phyloP scores from a whole-genome alignment of 2,113 vertebrate species.

The Hyperoodon ampullatus region DNA sequence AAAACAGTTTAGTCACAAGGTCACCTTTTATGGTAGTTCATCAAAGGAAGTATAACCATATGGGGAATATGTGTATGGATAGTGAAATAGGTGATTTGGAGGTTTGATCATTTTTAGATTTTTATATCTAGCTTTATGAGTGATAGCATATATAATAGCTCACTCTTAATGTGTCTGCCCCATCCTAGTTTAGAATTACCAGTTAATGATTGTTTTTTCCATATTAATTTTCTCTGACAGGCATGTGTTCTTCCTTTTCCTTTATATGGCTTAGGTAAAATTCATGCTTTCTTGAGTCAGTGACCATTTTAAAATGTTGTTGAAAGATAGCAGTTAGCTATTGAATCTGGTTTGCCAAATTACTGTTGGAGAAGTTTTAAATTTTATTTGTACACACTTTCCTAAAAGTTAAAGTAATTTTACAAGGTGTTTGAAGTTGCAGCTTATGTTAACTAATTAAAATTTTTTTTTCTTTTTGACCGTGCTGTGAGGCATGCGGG shows the following conservation, averaged over 20 bases:
- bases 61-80: neutral
- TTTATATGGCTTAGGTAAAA: slow-evolving; percentile 12
- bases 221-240: neutral
- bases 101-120: slow-evolving; percentile 41
- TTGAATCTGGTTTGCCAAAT: neutral
- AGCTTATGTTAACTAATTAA: slow-evolving; percentile 4
- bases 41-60: slow-evolving; percentile 24
- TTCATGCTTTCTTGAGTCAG: neutral
- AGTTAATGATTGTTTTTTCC: neutral
- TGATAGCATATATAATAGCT: neutral
- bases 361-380: slow-evolving; percentile 21
- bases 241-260: neutral
- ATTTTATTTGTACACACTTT: neutral
- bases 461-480: neutral
- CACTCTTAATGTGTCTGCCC: neutral
- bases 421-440: slow-evolving; percentile 11
- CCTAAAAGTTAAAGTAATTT: slow-evolving; percentile 29
- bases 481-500: too few species aligned
- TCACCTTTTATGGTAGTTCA: neutral
- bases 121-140: slow-evolving; percentile 24
- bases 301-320: neutral
- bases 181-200: slow-evolving; percentile 16
- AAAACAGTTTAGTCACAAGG: neutral
- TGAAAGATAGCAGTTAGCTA: neutral
- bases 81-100: neutral